Evolutionary conservation across 2,888 invertebrate genomes (phyloP), one percentile per base, ranked within the genome.

Genomic region (Atherix ibis): DNA sequence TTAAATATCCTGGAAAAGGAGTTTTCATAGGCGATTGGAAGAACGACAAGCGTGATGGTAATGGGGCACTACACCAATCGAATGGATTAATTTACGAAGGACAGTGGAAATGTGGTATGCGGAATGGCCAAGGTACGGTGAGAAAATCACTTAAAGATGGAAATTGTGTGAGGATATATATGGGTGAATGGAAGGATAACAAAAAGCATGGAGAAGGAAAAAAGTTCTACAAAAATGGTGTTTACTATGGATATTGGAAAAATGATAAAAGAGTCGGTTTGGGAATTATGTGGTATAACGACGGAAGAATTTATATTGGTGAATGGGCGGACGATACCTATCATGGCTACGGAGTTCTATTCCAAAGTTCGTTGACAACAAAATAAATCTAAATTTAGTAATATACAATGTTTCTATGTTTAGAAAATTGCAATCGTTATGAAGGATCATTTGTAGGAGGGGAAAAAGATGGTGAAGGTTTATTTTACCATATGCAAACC

Each of bases 201-300:
- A 46, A 47, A 43, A 57, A 56, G 36, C 48, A 47, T 29, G 61
- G 57, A 5, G 53, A 53, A 38, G 61, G 61, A n/a, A 58, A 58
- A 32, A 50, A 56, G 29, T 53, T 51, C 38, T 56, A 51, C 24
- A 22, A 43, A 1, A 48, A 57, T 36, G 53, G 55, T 2, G 46
- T 51, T 3, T 58, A 56, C 36, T 57, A 51, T 30, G 58, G 57
- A 5, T 41, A 46, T 18, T 60, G 59, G 60, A 34, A 43, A 19
- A 34, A 43, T 3, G 53, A 54, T 44, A 46, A 55, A 12, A 49
- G 54, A 1, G 47, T 50, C 36, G 60, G 59, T 2, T 37, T 52
- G 18, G 59, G 59, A 17, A 52, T 58, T 17, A 52, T 51, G 43
- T 60, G 58, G 58, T 54, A 50, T 38, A 43, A 38, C 3, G 46